These are phyloP conservation scores for Gobius niger DNA, from an alignment of 2,113 vertebrate genomes.

Conservation along the genomic window DNA sequence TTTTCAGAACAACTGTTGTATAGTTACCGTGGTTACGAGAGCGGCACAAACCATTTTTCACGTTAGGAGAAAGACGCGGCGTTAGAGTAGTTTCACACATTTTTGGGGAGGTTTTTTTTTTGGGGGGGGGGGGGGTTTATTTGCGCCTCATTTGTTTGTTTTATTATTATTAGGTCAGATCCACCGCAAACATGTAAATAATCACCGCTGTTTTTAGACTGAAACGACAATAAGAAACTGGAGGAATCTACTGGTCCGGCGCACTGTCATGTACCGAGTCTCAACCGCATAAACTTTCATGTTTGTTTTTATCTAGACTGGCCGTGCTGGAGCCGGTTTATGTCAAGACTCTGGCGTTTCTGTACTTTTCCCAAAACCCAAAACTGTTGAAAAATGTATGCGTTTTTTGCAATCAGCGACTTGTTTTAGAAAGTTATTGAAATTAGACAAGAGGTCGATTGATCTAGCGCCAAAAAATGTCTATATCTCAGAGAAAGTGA, in stretches of 20 bases:
- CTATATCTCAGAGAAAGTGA: no score
- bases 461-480: no score
- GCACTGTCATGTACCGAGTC: neutral
- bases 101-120: no score
- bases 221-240: slow-evolving; percentile 19
- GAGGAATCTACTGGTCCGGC: slow-evolving; percentile 1
- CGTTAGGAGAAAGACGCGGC: slow-evolving; percentile 6
- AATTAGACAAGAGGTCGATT: no score
- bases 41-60: slow-evolving; percentile 35
- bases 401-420: neutral
- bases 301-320: neutral
- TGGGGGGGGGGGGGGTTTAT: no score
- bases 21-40: slow-evolving; percentile 48
- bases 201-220: slow-evolving; percentile 40
- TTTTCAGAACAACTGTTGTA: slow-evolving; percentile 37
- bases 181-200: slow-evolving; percentile 59
- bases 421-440: neutral
- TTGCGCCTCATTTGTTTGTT: slow-evolving; percentile 6
- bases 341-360: neutral
- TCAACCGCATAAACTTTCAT: neutral
- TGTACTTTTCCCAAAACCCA: neutral
- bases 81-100: slow-evolving; percentile 19
- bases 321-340: neutral
- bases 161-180: slow-evolving; percentile 5
- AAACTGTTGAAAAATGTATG: neutral